Evolutionary conservation across 2,113 vertebrate genomes (phyloP), one percentile per base, ranked within the genome.

Genomic region (Aix galericulata): DNA sequence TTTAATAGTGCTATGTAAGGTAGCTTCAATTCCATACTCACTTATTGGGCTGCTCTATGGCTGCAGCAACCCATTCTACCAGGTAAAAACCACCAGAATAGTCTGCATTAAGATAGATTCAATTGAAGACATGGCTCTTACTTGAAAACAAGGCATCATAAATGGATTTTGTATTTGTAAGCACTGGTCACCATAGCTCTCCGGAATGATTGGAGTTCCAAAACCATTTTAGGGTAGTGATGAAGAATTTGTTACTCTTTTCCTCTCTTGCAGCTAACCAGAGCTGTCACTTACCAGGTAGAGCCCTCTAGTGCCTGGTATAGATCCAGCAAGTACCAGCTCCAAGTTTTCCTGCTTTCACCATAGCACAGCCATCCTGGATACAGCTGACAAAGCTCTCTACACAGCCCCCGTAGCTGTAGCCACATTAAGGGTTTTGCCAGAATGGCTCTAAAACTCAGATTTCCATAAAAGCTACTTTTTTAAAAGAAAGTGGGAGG

Each of bases 221-320:
- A 17, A 62, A 26, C 29, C 53, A 23, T 1, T 31, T 80, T 15
- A 56, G 25, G 21, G 42, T 8, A 11, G n/a, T 34, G 67, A 4
- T 18, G 10, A 32, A 48, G 13, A 44, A 56, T 2, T 25, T 36
- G 26, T 32, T 59, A 9, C 10, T 15, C 20, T 74, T 55, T 20
- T 55, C 9, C 27, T 22, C 15, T 4, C 8, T 3, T 23, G 53
- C 14, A 53, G 58, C 53, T 56, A 76, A 11, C 6, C 36, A 59
- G 63, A 66, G 36, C 62, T 56, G 71, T 77, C 38, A 13, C 8
- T 60, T 77, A 76, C 86, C 83, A 81, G 42, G 83, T 52, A 92
- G 86, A 94, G 94, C 95, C 96, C 94, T 67, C 94, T 94, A 93
- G 94, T 93, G 95, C 64, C 44, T 44, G 13, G 10, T 9, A 42